Conservation (phyloP, 2,888 invertebrate species). For the Plemyria rubiginata region DNA sequence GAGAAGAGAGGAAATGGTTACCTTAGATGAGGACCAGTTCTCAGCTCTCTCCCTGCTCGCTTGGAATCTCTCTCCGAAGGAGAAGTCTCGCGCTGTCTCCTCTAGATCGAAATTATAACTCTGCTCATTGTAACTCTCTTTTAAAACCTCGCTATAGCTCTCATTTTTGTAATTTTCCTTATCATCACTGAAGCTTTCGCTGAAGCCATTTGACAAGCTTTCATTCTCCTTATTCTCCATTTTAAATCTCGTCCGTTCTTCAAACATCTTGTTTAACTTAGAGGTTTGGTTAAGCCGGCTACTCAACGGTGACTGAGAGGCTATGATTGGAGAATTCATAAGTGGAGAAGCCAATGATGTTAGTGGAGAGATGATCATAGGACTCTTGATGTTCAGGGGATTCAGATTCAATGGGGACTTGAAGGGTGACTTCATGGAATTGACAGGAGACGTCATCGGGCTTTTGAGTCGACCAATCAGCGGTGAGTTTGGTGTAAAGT, state of each 20-base stretch:
- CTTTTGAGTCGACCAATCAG: conserved; percentile 55
- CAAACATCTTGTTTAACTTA: conserved; percentile 67
- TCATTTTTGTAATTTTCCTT: conserved; percentile 9
- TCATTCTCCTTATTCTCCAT: conserved; percentile 73
- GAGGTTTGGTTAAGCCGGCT: conserved; percentile 50
- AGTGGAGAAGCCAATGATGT: conserved; percentile 46
- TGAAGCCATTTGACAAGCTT: conserved; percentile 33
- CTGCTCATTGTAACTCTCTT: conserved; percentile 31
- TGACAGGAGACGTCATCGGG: conserved; percentile 34
- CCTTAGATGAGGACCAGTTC: conserved; percentile 69
- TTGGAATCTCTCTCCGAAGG: conserved; percentile 59
- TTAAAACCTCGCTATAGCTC: conserved; percentile 39
- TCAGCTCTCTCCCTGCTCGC: conserved; percentile 47
- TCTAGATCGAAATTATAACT: conserved; percentile 63
- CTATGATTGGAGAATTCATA: conserved; percentile 41
- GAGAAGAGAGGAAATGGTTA: conserved; percentile 38
- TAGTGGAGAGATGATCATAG: conserved; percentile 45
- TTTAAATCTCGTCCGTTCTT: conserved; percentile 68
- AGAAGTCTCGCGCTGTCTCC: conserved; percentile 73
- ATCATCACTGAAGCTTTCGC: conserved; percentile 4
- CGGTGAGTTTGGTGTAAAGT: conserved; percentile 53
- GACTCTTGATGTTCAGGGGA: conserved; percentile 18
- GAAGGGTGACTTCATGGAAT: conserved; percentile 11
- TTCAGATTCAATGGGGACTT: conserved; percentile 37
- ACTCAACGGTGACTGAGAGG: conserved; percentile 49